Conservation (phyloP, 2,797 vertebrate species). For the Hemitrygon akajei region DNA sequence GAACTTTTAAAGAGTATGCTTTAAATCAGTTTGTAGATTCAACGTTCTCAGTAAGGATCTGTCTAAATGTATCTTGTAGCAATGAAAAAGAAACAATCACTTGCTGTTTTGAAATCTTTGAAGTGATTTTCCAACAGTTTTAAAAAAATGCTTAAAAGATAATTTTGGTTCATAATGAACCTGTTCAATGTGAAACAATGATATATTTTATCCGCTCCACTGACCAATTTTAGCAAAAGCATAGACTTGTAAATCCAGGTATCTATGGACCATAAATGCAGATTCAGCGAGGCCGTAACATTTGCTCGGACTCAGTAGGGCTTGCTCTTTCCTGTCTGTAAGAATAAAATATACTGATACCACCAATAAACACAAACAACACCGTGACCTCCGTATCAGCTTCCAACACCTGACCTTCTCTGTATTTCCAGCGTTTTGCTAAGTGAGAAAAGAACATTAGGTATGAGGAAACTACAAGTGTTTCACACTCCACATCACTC, state of each 20-base stretch:
- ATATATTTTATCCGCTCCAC: background rate
- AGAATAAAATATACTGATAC: background rate
- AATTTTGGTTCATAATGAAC: background rate
- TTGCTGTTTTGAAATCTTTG: background rate
- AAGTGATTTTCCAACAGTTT: background rate
- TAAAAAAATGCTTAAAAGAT: background rate
- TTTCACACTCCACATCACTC: background rate
- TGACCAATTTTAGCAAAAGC: background rate
- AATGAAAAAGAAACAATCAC: background rate
- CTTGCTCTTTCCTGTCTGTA: background rate
- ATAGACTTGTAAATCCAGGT: background rate
- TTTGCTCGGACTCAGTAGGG: background rate
- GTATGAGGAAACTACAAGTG: no score
- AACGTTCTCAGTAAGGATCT: background rate
- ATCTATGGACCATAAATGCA: background rate
- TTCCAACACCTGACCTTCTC: no score
- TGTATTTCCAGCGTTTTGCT: no score
- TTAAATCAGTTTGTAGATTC: background rate
- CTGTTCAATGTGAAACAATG: background rate
- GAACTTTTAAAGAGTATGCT: background rate
- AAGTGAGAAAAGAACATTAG: no score
- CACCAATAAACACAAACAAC: background rate
- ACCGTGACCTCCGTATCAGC: background rate
- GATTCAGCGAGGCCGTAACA: background rate
- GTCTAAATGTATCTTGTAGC: background rate